Percentiles rank a stretch among this genome's conserved stretches.
Evolutionary conservation across 2,888 invertebrate genomes (phyloP).

Genomic region (Empis livida): DNA sequence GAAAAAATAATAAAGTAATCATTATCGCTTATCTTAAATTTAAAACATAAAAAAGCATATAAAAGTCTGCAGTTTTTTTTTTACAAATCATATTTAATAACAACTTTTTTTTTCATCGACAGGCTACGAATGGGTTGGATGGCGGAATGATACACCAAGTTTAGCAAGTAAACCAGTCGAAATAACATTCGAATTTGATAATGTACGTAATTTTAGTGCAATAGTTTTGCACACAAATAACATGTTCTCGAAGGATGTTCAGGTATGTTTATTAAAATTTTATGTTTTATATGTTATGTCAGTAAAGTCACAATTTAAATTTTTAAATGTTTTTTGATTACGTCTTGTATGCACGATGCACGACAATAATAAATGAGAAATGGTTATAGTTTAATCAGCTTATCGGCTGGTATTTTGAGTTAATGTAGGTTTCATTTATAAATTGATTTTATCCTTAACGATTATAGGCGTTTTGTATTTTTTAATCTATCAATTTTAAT

Average conservation of each 20-base stretch:
- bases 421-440: no score
- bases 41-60: neutral
- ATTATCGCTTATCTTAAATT: neutral
- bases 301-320: no score
- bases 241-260: slow-evolving; percentile 60
- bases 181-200: slow-evolving; percentile 67
- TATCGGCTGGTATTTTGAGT: no score
- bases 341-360: no score
- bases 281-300: no score
- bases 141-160: slow-evolving; percentile 56
- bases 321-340: no score
- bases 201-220: slow-evolving; percentile 60
- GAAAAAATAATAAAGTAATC: slow-evolving; percentile 6
- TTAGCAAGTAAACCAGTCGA: slow-evolving; percentile 52
- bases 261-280: slow-evolving; percentile 35
- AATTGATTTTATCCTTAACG: no score
- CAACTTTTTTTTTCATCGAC: neutral
- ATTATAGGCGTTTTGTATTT: no score
- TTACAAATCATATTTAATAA: neutral
- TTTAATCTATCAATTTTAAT: no score
- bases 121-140: slow-evolving; percentile 78
- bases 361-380: no score
- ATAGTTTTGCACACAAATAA: slow-evolving; percentile 66
- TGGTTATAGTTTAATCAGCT: no score
- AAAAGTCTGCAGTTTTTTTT: no score